Evolutionary conservation across 2,113 vertebrate genomes (phyloP).

Genomic region (Prolemur simus): DNA sequence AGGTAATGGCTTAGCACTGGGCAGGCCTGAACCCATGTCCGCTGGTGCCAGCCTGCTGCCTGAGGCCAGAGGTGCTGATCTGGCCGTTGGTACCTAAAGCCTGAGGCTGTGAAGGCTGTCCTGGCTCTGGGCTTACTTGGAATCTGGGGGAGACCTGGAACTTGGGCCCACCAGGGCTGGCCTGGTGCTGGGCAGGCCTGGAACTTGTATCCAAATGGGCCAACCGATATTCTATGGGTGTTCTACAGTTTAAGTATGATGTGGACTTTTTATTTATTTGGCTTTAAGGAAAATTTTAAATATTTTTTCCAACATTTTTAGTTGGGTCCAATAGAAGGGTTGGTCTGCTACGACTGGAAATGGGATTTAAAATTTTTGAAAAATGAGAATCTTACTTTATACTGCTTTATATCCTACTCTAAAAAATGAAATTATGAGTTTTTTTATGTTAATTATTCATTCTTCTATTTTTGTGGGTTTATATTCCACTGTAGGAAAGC

Average conservation of each 20-base stretch:
- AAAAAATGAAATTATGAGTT: background rate
- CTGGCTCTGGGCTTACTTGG: too few relatives aligned
- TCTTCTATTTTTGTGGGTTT: background rate
- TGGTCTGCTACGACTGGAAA: background rate
- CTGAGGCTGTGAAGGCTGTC: too few relatives aligned
- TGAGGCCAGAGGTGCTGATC: too few relatives aligned
- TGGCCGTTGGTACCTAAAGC: too few relatives aligned
- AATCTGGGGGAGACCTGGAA: too few relatives aligned
- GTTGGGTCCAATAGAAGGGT: background rate
- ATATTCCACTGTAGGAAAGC: background rate
- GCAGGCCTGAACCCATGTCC: too few relatives aligned
- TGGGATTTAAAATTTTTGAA: background rate
- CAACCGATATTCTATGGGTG: background rate
- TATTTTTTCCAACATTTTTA: constrained; percentile 2
- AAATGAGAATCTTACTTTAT: constrained; percentile 9
- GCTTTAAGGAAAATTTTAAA: background rate
- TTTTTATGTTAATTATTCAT: background rate
- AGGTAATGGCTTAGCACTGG: too few relatives aligned
- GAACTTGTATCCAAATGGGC: too few relatives aligned
- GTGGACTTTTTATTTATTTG: background rate
- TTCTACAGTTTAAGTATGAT: background rate
- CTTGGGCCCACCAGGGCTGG: too few relatives aligned
- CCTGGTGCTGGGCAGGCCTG: too few relatives aligned
- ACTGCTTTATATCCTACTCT: background rate
- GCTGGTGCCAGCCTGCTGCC: too few relatives aligned